These are phyloP conservation scores for Oreohelix idahoensis DNA, from an alignment of 1,140 invertebrate genomes.

Conservation along the genomic window DNA sequence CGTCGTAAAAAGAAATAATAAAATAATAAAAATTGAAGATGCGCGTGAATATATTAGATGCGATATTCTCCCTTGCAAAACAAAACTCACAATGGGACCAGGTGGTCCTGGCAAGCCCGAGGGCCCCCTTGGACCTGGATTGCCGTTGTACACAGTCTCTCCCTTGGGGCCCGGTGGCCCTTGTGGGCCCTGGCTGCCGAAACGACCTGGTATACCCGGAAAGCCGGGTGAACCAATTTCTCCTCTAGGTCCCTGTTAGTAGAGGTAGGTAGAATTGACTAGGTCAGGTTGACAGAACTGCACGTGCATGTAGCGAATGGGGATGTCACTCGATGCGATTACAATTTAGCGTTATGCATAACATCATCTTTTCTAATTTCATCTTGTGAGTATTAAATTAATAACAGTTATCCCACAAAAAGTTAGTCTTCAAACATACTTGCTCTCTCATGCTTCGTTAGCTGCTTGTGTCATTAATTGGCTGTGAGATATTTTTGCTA, in stretches of 20 bases:
- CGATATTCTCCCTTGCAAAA: not conserved
- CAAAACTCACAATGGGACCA: slow-evolving; percentile 11
- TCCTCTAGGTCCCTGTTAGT: slow-evolving; percentile 24
- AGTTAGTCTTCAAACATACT: too few species aligned
- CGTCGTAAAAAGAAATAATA: too few species aligned
- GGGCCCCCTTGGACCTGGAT: slow-evolving; percentile 2
- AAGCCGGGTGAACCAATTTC: slow-evolving; percentile 2
- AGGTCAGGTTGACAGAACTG: not conserved
- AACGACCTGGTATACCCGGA: slow-evolving; percentile 10
- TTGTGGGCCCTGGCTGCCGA: slow-evolving; percentile 7
- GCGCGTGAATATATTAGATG: not conserved
- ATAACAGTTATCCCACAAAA: too few species aligned
- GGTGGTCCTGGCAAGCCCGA: not conserved
- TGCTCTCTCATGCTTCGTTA: too few species aligned
- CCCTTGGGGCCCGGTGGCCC: slow-evolving; percentile 7
- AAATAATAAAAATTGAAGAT: too few species aligned
- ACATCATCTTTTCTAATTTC: not conserved
- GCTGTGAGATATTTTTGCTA: too few species aligned
- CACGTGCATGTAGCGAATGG: not conserved
- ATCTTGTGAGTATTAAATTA: too few species aligned
- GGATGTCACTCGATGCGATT: not conserved
- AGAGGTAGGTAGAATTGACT: not conserved
- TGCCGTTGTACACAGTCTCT: slow-evolving; percentile 22
- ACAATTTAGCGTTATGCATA: not conserved
- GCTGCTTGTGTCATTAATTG: too few species aligned